These are phyloP conservation scores for Exocentrus adspersus DNA, from an alignment of 2,888 invertebrate species.

Conservation along the genomic window DNA sequence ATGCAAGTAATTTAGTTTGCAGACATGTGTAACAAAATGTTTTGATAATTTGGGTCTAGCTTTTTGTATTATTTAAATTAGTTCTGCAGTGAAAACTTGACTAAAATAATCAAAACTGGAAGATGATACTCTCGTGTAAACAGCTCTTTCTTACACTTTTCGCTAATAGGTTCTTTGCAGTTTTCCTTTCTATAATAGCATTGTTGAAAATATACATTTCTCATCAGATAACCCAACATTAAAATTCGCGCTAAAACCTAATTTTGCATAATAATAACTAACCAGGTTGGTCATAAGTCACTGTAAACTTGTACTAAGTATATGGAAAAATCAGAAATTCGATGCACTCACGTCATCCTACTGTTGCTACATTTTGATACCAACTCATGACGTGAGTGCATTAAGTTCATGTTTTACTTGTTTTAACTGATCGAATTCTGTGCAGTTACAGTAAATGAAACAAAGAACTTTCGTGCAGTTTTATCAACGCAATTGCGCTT, in stretches of 20 bases:
- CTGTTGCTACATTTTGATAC: too few relatives aligned
- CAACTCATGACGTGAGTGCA: too few relatives aligned
- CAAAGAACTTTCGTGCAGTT: too few relatives aligned
- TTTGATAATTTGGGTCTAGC: slow-evolving; percentile 19
- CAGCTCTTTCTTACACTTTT: slow-evolving; percentile 37
- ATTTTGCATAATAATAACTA: background rate
- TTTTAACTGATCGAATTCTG: too few relatives aligned
- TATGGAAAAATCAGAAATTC: too few relatives aligned
- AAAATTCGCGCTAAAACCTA: background rate
- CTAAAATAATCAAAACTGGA: slow-evolving; percentile 38
- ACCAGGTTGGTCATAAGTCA: too few relatives aligned
- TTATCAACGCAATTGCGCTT: too few relatives aligned
- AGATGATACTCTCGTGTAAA: background rate
- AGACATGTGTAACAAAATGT: background rate
- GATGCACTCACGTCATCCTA: too few relatives aligned
- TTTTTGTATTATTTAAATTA: slow-evolving; percentile 25
- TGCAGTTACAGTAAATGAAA: too few relatives aligned
- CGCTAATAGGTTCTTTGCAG: slow-evolving; percentile 20
- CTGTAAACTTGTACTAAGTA: too few relatives aligned
- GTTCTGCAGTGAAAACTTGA: slow-evolving; percentile 32
- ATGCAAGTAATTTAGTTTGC: background rate
- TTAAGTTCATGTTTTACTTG: too few relatives aligned
- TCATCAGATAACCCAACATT: background rate
- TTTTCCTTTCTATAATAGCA: background rate
- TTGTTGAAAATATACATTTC: slow-evolving; percentile 20